These are phyloP conservation scores for Mesopsocus fuscifrons DNA, from an alignment of 2,888 invertebrate genomes.

Conservation along the genomic window DNA sequence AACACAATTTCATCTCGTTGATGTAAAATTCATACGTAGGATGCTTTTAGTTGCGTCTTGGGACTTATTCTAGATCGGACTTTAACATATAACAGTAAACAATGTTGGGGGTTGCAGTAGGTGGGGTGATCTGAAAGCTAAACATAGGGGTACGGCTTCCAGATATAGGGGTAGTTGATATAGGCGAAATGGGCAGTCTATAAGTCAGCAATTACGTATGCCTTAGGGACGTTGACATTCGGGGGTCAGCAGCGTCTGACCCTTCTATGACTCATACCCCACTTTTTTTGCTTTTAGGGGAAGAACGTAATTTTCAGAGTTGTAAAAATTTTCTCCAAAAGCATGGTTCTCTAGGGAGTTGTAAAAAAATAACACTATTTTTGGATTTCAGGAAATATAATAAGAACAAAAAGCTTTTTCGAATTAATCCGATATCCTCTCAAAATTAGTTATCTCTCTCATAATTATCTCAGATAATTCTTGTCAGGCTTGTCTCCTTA, in stretches of 20 bases:
- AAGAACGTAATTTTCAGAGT: too few species aligned
- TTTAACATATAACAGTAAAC: constrained; percentile 10
- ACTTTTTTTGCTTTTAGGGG: too few species aligned
- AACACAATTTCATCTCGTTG: constrained; percentile 8
- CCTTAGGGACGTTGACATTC: constrained; percentile 7
- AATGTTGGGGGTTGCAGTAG: neutral
- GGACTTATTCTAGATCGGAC: constrained; percentile 5
- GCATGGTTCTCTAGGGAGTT: too few species aligned
- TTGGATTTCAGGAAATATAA: too few species aligned
- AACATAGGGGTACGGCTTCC: neutral
- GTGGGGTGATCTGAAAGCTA: neutral
- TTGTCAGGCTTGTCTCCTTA: too few species aligned
- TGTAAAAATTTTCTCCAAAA: too few species aligned
- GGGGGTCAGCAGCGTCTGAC: constrained; percentile 1
- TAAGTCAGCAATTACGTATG: constrained; percentile 10
- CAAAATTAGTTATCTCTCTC: too few species aligned
- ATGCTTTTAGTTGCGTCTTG: constrained; percentile 7
- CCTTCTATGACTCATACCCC: neutral
- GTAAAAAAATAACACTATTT: too few species aligned
- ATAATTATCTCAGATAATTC: too few species aligned
- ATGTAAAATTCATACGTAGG: constrained; percentile 9
- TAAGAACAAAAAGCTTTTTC: too few species aligned
- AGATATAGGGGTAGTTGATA: neutral
- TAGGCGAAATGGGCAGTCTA: constrained; percentile 1
- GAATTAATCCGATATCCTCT: too few species aligned